Conservation (phyloP, 2,113 vertebrate genomes). For the Chamaea fasciata region DNA sequence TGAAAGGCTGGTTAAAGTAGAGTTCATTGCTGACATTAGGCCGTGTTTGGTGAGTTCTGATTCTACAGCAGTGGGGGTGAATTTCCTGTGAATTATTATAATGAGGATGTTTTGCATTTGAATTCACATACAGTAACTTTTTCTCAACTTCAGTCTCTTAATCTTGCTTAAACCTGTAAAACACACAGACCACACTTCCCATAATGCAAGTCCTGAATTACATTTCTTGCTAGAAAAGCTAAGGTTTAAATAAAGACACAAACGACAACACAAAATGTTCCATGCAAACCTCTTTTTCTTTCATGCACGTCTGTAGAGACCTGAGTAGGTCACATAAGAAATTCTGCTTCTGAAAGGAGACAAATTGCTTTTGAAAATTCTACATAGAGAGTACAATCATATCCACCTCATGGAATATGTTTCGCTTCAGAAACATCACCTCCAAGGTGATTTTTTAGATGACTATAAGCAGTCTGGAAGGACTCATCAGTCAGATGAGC, state of each 20-base stretch:
- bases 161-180: not conserved
- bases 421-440: not conserved
- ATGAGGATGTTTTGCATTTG: slow-evolving; percentile 68
- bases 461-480: not conserved
- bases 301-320: not conserved
- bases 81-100: slow-evolving; percentile 70
- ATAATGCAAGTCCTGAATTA: not conserved
- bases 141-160: not conserved
- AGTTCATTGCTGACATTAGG: slow-evolving; percentile 64
- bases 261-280: not conserved
- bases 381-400: not conserved
- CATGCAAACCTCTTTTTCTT: not conserved
- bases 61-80: not conserved
- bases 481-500: not conserved
- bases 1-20: slow-evolving; percentile 81
- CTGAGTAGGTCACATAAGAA: not conserved
- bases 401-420: not conserved
- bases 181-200: not conserved
- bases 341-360: not conserved
- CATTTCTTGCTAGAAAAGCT: not conserved
- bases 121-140: slow-evolving; percentile 29
- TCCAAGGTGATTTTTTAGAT: slow-evolving; percentile 13
- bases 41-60: slow-evolving; percentile 50
- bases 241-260: not conserved
- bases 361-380: not conserved